Evolutionary conservation across 1,140 invertebrate species (phyloP), one percentile per base, ranked within the genome.

Genomic region (Pseudachorutes palmiensis): DNA sequence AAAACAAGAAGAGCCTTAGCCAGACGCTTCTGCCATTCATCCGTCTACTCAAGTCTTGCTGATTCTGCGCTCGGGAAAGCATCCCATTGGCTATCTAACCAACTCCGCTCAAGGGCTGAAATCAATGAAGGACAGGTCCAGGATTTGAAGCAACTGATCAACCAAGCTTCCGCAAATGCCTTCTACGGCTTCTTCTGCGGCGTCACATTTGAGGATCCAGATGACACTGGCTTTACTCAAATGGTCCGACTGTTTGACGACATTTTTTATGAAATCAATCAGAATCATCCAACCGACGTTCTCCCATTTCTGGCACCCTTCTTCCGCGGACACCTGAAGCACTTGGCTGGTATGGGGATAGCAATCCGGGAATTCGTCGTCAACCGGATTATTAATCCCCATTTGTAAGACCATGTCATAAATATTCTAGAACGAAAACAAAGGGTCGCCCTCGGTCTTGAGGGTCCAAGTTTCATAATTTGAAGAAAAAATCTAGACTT

Each of bases 111-210:
- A 0, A 61, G 57, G 36, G n/a, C n/a, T n/a, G n/a, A n/a, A n/a
- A 19, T 32, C 9, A 33, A 24, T 9, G 59, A 16, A 41, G 31
- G 3, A 57, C n/a, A 31, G 1, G 45, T 26, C n/a, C 64, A 63
- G 9, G 32, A 22, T 2, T 88, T 26, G 88, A 89, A 74, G 82
- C 84, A 0, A 67, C 87, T 19, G 76, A 19, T 92, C 16, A 80
- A 90, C 70, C 79, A 82, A 32, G 83, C 85, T 19, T 88, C 87
- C 57, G 88, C 87, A 49, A 94, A 93, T 76, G 86, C 94, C 77
- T 94, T 95, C 78, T 83, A 83, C n/a, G 83, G 86, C 41, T 94
- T 92, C 77, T 90, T 94, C 82, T 92, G 90, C 79, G 88, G 86
- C 57, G 82, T 82, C 1, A 79, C 86, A 1, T 94, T 91, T 74